Conservation (phyloP, 2,888 invertebrate species). For the Leuctra nigra region DNA sequence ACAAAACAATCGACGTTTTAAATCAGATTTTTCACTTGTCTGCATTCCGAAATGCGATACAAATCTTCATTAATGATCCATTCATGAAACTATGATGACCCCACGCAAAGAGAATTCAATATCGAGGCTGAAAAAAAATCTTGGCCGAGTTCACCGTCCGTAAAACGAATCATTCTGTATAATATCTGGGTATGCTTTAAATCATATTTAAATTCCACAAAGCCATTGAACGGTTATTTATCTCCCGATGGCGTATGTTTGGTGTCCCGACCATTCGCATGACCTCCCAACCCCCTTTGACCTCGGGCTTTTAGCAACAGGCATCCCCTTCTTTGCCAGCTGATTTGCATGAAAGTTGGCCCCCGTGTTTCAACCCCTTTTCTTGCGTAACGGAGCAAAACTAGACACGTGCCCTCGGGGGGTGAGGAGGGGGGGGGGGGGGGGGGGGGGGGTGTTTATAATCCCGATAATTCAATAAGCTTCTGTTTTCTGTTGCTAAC, state of each 20-base stretch:
- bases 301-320: conserved; percentile 3
- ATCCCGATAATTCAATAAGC: conserved; percentile 5
- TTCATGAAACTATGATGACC: neutral
- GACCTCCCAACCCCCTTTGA: neutral
- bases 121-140: no score
- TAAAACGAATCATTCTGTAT: no score
- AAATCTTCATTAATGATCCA: neutral
- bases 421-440: neutral
- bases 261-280: conserved; percentile 1
- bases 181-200: no score
- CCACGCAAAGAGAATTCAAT: no score
- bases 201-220: conserved; percentile 12
- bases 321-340: conserved; percentile 10
- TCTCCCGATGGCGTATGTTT: conserved; percentile 1
- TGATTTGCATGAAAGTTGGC: neutral
- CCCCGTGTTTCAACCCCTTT: neutral
- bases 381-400: conserved; percentile 3
- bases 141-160: no score
- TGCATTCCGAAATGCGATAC: neutral
- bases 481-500: no score
- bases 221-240: conserved; percentile 8
- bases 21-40: neutral
- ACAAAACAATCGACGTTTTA: neutral
- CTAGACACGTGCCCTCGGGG: conserved; percentile 8
- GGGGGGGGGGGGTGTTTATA: neutral